Conservation (phyloP, 1,140 invertebrate species). For the Drosophila ficusphila region DNA sequence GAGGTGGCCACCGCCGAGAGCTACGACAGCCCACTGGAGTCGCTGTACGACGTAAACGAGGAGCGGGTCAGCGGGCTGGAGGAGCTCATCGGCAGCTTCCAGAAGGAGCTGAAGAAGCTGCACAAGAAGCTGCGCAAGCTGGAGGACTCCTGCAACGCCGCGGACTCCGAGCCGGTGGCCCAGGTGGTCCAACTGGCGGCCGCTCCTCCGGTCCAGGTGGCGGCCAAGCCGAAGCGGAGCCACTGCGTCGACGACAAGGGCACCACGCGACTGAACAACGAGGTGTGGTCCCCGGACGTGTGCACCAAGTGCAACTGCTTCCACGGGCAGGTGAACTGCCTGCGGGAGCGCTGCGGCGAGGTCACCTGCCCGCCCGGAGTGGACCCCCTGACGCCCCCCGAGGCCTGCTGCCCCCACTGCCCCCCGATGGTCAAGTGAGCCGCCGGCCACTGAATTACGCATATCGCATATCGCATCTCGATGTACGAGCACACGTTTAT, state of each 20-base stretch:
- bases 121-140: conserved; percentile 85
- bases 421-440: conserved; percentile 42
- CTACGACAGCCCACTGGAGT: conserved; percentile 61
- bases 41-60: conserved; percentile 82
- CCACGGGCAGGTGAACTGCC: conserved; percentile 75
- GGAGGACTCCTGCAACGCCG: conserved; percentile 83
- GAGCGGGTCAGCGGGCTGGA: conserved; percentile 86
- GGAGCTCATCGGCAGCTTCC: conserved; percentile 85
- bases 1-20: conserved; percentile 48
- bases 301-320: conserved; percentile 86
- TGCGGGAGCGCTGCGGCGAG: conserved; percentile 71
- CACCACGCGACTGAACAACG: conserved; percentile 83
- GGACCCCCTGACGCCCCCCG: conserved; percentile 69
- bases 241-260: conserved; percentile 84
- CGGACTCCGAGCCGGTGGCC: conserved; percentile 40
- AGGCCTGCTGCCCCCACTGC: conserved; percentile 75
- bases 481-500: conserved; percentile 64
- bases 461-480: conserved; percentile 79
- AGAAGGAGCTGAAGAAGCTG: conserved; percentile 86
- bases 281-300: conserved; percentile 85
- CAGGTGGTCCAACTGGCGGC: conserved; percentile 46
- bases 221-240: conserved; percentile 55
- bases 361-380: conserved; percentile 65
- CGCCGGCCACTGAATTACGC: conserved; percentile 30
- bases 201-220: conserved; percentile 26